phyloP scores from a whole-genome alignment of 2,888 invertebrate genomes.

The Pharmacophagus antenor region DNA sequence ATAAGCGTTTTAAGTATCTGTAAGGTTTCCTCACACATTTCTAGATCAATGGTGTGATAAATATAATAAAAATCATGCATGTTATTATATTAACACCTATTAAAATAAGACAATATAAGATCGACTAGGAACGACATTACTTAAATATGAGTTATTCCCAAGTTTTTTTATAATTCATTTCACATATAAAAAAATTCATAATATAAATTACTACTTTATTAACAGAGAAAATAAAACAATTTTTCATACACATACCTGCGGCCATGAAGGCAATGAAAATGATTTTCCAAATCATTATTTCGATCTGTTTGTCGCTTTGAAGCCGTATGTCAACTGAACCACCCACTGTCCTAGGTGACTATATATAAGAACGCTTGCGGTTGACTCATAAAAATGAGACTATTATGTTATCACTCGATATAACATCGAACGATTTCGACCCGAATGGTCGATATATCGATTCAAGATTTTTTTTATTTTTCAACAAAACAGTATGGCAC shows the following conservation, averaged over 20 bases:
- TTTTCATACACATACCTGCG: conserved; percentile 58
- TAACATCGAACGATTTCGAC: not conserved
- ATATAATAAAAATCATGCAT: not conserved
- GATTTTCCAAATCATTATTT: conserved; percentile 56
- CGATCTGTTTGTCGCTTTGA: conserved; percentile 34
- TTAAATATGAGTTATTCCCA: too few relatives aligned
- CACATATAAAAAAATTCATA: too few relatives aligned
- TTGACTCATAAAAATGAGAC: conserved; percentile 34
- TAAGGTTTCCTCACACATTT: conserved; percentile 11
- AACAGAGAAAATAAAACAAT: too few relatives aligned
- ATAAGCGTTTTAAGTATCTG: too few relatives aligned
- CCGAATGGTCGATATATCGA: too few relatives aligned
- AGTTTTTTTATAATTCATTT: too few relatives aligned
- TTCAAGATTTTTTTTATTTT: too few relatives aligned
- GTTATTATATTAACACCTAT: not conserved
- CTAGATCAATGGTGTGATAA: not conserved
- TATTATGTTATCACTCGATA: conserved; percentile 33
- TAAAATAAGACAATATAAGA: not conserved
- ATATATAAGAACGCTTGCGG: conserved; percentile 41
- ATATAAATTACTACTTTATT: too few relatives aligned
- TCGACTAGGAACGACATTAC: too few relatives aligned
- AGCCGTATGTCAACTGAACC: conserved; percentile 49
- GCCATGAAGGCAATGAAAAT: conserved; percentile 37
- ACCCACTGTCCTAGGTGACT: conserved; percentile 33
- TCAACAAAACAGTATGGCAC: too few relatives aligned